These are phyloP conservation scores for Gymnobelideus leadbeateri DNA, from an alignment of 2,113 vertebrate species.

Conservation along the genomic window DNA sequence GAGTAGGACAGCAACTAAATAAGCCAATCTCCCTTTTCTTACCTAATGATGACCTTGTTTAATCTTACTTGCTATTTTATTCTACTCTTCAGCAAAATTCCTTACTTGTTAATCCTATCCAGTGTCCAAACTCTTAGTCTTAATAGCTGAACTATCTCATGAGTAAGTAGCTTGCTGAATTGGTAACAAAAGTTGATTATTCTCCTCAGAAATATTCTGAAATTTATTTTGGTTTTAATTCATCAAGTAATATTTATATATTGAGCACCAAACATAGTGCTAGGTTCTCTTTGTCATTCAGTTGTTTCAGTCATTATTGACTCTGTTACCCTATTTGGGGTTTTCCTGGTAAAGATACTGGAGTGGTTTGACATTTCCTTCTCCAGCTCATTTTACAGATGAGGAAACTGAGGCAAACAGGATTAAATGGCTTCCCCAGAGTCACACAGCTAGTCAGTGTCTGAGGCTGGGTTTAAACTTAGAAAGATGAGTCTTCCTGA, in stretches of 20 bases:
- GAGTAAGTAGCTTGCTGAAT: neutral
- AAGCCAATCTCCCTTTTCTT: slow-evolving; percentile 31
- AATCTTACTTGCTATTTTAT: slow-evolving; percentile 10
- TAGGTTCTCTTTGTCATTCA: neutral
- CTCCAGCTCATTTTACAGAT: neutral
- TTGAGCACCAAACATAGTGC: neutral
- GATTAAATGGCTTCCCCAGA: no score
- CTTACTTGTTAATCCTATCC: neutral
- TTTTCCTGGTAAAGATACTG: neutral
- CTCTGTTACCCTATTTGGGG: neutral
- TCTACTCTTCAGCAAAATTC: slow-evolving; percentile 34
- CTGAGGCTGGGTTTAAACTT: neutral
- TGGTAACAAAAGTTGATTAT: neutral
- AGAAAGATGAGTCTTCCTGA: neutral
- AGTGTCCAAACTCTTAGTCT: neutral
- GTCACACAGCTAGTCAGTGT: no score
- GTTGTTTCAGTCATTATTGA: neutral
- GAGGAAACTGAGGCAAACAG: no score
- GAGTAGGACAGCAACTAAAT: neutral
- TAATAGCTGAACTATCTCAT: neutral
- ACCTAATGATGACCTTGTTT: slow-evolving; percentile 51
- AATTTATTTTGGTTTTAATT: neutral
- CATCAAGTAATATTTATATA: neutral
- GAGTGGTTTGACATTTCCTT: neutral
- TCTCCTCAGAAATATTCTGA: neutral